A percentile compares a stretch with the other conserved stretches of the same genome.
Evolutionary conservation across 2,888 invertebrate species (phyloP).

Genomic region (Bembecia ichneumoniformis): DNA sequence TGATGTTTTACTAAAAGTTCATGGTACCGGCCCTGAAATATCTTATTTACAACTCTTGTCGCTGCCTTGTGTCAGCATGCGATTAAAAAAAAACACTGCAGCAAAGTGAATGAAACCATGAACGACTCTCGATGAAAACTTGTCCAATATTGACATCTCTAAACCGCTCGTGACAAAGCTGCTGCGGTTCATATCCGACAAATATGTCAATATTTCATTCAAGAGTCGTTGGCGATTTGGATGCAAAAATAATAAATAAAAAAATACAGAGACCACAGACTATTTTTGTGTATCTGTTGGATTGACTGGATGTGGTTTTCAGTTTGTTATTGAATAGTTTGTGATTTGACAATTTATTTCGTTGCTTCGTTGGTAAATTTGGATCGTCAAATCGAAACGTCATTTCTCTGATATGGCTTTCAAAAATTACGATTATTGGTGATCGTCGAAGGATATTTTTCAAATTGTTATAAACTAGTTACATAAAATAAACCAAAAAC

Average conservation of each 20-base stretch:
- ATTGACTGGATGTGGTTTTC: not conserved
- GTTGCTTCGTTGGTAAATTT: not conserved
- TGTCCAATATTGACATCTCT: constrained; percentile 4
- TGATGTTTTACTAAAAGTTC: no score
- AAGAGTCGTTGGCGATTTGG: not conserved
- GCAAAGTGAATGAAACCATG: not conserved
- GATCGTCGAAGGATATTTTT: no score
- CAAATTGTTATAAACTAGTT: not conserved
- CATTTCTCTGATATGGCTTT: no score
- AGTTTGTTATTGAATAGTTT: not conserved
- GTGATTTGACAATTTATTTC: not conserved
- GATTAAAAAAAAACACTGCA: not conserved
- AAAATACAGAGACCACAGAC: constrained; percentile 19
- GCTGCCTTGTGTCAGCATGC: no score
- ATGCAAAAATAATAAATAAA: constrained; percentile 18
- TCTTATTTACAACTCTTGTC: no score
- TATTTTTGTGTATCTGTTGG: constrained; percentile 7
- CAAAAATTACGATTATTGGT: no score
- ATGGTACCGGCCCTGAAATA: no score
- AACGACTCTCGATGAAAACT: not conserved
- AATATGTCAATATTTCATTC: constrained; percentile 22
- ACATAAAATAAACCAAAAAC: not conserved
- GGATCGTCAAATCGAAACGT: no score
- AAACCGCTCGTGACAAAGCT: constrained; percentile 16
- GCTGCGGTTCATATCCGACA: constrained; percentile 33